These are phyloP conservation scores for Gadus chalcogrammus DNA, from an alignment of 2,113 vertebrate genomes.

Conservation along the genomic window DNA sequence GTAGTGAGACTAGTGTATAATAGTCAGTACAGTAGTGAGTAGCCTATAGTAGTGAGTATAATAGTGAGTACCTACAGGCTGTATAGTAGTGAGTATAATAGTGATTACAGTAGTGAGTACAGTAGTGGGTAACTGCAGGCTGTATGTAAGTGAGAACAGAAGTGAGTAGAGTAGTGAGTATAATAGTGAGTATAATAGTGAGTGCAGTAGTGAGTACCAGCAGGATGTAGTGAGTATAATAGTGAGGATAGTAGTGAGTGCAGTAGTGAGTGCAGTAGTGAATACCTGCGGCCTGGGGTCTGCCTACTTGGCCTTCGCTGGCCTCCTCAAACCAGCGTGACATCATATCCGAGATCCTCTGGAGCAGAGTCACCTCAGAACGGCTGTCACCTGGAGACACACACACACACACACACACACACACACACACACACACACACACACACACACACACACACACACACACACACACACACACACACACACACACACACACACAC, in stretches of 20 bases:
- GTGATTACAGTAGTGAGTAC: slow-evolving; percentile 19
- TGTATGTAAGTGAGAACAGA: slow-evolving; percentile 22
- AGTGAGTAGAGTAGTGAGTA: no score
- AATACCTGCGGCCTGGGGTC: slow-evolving; percentile 74
- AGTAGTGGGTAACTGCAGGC: slow-evolving; percentile 57
- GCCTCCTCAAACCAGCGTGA: slow-evolving; percentile 87
- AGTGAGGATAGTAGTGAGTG: not conserved
- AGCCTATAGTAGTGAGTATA: slow-evolving; percentile 23
- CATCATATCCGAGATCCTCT: slow-evolving; percentile 85
- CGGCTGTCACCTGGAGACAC: not conserved
- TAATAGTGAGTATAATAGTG: not conserved
- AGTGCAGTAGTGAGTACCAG: slow-evolving; percentile 55
- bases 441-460: not conserved
- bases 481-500: no score
- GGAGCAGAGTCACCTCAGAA: slow-evolving; percentile 79
- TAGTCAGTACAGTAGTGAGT: not conserved
- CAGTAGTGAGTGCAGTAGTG: not conserved
- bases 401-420: slow-evolving; percentile 3
- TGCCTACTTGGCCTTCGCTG: slow-evolving; percentile 79
- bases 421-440: slow-evolving; percentile 1
- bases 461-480: no score
- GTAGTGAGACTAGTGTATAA: slow-evolving; percentile 15
- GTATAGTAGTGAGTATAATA: slow-evolving; percentile 11
- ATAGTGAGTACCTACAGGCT: slow-evolving; percentile 61
- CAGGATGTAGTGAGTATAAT: slow-evolving; percentile 54